Percentiles rank a stretch among this genome's conserved stretches.
Evolutionary conservation across 30 jellyfish, hydroid and myxozoan genomes (phyloP).

Genomic region (Aurelia sp.): DNA sequence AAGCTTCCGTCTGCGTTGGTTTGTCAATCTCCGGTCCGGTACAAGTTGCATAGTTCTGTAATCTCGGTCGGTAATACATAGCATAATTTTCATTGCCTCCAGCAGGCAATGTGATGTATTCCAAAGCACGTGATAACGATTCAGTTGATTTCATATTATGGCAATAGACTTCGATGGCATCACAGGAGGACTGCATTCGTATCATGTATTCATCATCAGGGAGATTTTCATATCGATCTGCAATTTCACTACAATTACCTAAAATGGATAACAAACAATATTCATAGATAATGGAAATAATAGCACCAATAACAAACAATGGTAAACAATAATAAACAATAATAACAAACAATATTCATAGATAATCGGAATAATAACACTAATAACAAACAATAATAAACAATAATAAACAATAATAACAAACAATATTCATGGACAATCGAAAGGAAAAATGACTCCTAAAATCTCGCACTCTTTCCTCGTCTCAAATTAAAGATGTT

Average conservation of each 20-base stretch:
- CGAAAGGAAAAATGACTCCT: too few species aligned
- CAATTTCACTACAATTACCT: conserved; percentile 86
- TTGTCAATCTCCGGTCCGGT: conserved; percentile 77
- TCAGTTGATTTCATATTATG: conserved; percentile 80
- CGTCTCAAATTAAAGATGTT: too few species aligned
- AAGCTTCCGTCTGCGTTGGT: conserved; percentile 72
- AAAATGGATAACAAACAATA: neutral
- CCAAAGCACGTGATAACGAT: conserved; percentile 53
- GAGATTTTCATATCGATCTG: conserved; percentile 38
- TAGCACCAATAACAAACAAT: too few species aligned
- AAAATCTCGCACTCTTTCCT: too few species aligned
- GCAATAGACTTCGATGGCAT: conserved; percentile 74
- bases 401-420: neutral
- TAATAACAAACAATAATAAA: too few species aligned
- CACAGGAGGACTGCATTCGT: conserved; percentile 69
- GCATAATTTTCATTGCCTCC: conserved; percentile 89
- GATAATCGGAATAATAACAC: too few species aligned
- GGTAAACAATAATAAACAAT: too few species aligned
- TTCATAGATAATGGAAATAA: too few species aligned
- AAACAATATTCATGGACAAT: neutral
- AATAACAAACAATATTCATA: neutral
- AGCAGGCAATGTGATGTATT: conserved; percentile 74
- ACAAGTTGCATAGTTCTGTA: conserved; percentile 80
- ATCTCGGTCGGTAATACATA: conserved; percentile 76
- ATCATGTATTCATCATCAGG: conserved; percentile 94